Conservation (phyloP, 1,140 invertebrate species). For the Halyomorpha halys region DNA sequence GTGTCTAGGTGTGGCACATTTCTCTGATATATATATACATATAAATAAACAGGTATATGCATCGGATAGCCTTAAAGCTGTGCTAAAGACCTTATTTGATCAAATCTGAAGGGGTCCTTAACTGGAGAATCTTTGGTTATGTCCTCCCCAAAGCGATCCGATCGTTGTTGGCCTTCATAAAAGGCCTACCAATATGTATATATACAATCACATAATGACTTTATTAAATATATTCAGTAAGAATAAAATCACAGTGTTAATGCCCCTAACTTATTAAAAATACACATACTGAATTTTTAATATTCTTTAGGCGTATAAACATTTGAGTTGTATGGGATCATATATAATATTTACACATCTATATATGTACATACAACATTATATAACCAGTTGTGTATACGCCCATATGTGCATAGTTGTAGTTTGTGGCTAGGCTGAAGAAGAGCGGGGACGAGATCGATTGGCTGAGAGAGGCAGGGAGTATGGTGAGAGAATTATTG, state of each 20-base stretch:
- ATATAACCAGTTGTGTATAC: too few species aligned
- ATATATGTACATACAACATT: too few species aligned
- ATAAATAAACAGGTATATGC: slow-evolving; percentile 9
- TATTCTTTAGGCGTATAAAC: slow-evolving; percentile 8
- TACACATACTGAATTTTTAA: slow-evolving; percentile 11
- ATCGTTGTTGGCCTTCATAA: not conserved
- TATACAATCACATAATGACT: slow-evolving; percentile 16
- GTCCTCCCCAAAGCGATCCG: not conserved
- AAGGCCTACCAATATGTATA: slow-evolving; percentile 12
- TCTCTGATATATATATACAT: slow-evolving; percentile 13
- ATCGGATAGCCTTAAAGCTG: not conserved
- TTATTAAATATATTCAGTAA: slow-evolving; percentile 21
- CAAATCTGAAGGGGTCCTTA: not conserved
- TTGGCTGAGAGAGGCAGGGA: slow-evolving; percentile 25
- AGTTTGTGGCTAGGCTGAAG: slow-evolving; percentile 4
- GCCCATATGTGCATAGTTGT: too few species aligned
- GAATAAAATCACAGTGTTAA: slow-evolving; percentile 28
- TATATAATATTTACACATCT: too few species aligned
- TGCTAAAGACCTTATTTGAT: not conserved
- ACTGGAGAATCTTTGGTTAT: slow-evolving; percentile 4
- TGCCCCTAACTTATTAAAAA: slow-evolving; percentile 25
- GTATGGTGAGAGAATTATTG: not conserved
- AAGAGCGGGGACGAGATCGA: slow-evolving; percentile 19
- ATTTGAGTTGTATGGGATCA: too few species aligned
- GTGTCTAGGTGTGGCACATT: not conserved